Conservation (phyloP, 2,113 vertebrate genomes). For the Mellivora capensis region DNA sequence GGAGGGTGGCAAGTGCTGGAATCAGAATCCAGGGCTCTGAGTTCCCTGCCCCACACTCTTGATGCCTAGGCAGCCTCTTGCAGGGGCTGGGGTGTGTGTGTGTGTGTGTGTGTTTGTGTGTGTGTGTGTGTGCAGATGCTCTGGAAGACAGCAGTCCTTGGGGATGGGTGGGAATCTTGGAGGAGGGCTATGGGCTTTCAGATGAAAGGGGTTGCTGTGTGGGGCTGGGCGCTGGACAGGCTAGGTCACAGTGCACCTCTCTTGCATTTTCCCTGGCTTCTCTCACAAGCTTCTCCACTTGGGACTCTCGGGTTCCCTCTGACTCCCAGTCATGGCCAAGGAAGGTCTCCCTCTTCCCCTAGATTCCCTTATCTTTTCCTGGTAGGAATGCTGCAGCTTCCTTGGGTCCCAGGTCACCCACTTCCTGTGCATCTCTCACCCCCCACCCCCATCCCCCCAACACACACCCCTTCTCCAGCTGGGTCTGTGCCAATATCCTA, state of each 20-base stretch:
- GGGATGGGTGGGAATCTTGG: not conserved
- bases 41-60: not conserved
- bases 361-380: slow-evolving; percentile 28
- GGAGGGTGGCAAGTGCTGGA: not conserved
- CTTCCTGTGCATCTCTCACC: not conserved
- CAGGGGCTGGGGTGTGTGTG: not conserved
- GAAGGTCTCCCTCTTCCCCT: slow-evolving; percentile 1
- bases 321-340: not conserved
- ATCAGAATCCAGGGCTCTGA: not conserved
- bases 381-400: not conserved
- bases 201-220: slow-evolving; percentile 26
- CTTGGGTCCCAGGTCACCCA: not conserved
- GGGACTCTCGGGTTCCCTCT: not conserved
- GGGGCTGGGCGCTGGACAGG: not conserved
- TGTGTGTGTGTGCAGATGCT: not conserved
- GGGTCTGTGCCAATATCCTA: not conserved
- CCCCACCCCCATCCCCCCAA: not conserved
- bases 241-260: not conserved
- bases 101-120: not conserved
- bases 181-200: not conserved
- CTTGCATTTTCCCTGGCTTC: not conserved
- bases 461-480: not conserved
- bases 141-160: not conserved
- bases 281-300: not conserved
- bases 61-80: not conserved